Evolutionary conservation across 2,797 vertebrate species (phyloP).

Genomic region (Chaetodon trifasciatus): DNA sequence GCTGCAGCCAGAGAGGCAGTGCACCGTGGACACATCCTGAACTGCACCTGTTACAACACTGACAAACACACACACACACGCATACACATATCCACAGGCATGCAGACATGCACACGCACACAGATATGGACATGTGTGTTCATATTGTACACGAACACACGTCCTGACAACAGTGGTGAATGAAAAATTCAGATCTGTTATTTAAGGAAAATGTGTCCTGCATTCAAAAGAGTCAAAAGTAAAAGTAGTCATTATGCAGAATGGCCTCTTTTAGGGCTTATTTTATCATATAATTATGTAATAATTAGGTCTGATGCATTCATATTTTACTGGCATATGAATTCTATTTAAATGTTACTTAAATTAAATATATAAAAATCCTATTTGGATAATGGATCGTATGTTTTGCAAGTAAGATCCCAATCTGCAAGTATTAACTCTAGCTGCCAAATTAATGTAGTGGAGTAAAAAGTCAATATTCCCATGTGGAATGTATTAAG

Average conservation of each 20-base stretch:
- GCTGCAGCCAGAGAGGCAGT: conserved; percentile 61
- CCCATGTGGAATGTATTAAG: background rate
- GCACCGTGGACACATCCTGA: conserved; percentile 58
- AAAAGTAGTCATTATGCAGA: background rate
- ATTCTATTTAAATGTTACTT: background rate
- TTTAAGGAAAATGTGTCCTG: background rate
- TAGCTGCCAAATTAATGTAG: background rate
- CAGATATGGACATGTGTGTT: background rate
- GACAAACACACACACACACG: conserved; percentile 28
- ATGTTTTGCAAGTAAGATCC: background rate
- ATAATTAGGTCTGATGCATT: background rate
- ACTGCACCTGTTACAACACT: conserved; percentile 54
- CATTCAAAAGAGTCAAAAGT: background rate
- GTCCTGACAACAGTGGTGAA: background rate
- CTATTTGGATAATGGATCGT: background rate
- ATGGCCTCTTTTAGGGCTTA: background rate
- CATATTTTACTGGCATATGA: background rate
- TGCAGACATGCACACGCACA: conserved; percentile 1
- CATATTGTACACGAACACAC: background rate
- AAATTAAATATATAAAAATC: background rate
- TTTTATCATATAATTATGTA: background rate
- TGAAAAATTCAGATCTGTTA: background rate
- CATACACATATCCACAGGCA: background rate
- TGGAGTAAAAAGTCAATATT: background rate
- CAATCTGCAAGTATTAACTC: background rate